These are phyloP conservation scores for Halictus rubicundus DNA, from an alignment of 1,140 invertebrate genomes.

Conservation along the genomic window DNA sequence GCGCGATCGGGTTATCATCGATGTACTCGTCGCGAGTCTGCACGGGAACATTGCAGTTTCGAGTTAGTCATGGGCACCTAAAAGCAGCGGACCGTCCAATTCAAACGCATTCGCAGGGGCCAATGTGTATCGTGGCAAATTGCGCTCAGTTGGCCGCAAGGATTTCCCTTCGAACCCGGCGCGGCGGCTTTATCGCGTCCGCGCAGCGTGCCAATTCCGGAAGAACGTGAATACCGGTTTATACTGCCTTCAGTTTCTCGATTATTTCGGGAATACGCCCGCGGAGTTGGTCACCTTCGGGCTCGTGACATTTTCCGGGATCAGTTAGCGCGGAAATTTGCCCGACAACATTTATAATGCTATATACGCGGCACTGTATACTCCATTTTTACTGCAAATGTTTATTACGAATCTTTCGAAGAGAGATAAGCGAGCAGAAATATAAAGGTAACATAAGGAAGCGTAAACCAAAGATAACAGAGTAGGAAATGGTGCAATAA, in stretches of 20 bases:
- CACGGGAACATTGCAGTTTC: constrained; percentile 7
- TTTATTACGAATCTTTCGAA: too few species aligned
- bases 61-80: constrained; percentile 2
- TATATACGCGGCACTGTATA: too few species aligned
- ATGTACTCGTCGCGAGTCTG: too few species aligned
- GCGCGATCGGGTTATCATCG: background rate
- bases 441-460: too few species aligned
- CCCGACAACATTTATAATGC: background rate
- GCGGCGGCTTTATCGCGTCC: constrained; percentile 65
- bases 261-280: constrained; percentile 36
- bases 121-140: constrained; percentile 63
- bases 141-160: constrained; percentile 62
- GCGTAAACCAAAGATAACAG: too few species aligned
- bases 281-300: background rate
- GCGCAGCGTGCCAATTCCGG: constrained; percentile 43
- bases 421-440: too few species aligned
- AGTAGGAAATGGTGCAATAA: too few species aligned
- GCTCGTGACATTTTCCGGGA: background rate
- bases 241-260: constrained; percentile 39
- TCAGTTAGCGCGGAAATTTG: background rate
- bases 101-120: constrained; percentile 39
- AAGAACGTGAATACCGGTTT: constrained; percentile 39
- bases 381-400: too few species aligned
- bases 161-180: constrained; percentile 53
- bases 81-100: constrained; percentile 10